These are phyloP conservation scores for Slavum lentiscoides DNA, from an alignment of 2,888 invertebrate species.

Conservation along the genomic window DNA sequence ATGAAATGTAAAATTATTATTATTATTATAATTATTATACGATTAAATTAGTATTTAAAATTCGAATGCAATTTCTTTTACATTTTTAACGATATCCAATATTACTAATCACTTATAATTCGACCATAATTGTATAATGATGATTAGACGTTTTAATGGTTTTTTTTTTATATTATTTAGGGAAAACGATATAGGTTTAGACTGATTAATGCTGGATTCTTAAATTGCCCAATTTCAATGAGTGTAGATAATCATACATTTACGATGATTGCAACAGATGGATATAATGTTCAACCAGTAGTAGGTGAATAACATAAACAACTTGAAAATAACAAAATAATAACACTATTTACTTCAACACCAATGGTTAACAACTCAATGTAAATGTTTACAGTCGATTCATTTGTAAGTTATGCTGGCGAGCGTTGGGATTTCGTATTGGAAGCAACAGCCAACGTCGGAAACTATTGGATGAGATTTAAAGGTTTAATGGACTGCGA, in stretches of 20 bases:
- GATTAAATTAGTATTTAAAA: too few species aligned
- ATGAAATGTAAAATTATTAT: too few species aligned
- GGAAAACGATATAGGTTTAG: slow-evolving; percentile 79
- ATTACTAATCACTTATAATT: too few species aligned
- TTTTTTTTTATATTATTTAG: slow-evolving; percentile 60
- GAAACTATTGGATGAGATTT: slow-evolving; percentile 80
- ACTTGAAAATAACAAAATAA: slow-evolving; percentile 13
- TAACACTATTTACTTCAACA: slow-evolving; percentile 1
- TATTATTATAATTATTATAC: too few species aligned
- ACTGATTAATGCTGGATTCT: slow-evolving; percentile 81
- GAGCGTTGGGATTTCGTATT: slow-evolving; percentile 85
- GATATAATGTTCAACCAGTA: slow-evolving; percentile 74
- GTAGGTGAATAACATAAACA: slow-evolving; percentile 65
- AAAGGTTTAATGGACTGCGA: slow-evolving; percentile 88
- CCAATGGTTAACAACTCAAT: slow-evolving; percentile 24
- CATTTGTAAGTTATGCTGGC: slow-evolving; percentile 81
- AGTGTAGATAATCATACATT: slow-evolving; percentile 82
- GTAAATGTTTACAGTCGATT: slow-evolving; percentile 62
- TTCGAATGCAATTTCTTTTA: not conserved
- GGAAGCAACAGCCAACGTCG: slow-evolving; percentile 71
- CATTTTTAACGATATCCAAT: not conserved
- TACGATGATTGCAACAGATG: slow-evolving; percentile 77
- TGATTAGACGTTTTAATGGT: not conserved
- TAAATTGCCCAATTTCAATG: slow-evolving; percentile 84
- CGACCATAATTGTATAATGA: too few species aligned